Evolutionary conservation across 2,888 invertebrate species (phyloP).

Genomic region (Leptinotarsa rubiginosa): DNA sequence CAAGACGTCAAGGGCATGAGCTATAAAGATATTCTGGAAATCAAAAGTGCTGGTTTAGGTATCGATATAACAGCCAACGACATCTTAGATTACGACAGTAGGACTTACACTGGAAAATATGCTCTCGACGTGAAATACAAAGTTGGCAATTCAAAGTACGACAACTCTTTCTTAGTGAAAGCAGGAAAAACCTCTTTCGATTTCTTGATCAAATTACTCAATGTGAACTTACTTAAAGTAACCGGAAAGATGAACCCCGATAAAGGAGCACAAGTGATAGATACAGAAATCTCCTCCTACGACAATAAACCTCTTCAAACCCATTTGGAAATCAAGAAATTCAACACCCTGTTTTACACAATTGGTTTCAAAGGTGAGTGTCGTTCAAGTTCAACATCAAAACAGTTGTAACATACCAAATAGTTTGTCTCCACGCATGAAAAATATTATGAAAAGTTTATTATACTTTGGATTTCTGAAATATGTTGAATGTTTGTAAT

Average conservation of each 20-base stretch:
- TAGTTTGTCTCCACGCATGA: background rate
- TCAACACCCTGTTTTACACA: constrained; percentile 70
- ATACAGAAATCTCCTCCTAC: constrained; percentile 68
- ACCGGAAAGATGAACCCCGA: constrained; percentile 67
- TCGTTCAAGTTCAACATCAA: background rate
- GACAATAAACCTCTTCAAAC: constrained; percentile 68
- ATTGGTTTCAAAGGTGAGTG: constrained; percentile 69
- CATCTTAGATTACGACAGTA: constrained; percentile 43
- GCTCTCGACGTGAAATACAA: constrained; percentile 43
- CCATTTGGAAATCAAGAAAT: constrained; percentile 70
- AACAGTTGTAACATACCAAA: background rate
- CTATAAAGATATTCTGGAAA: constrained; percentile 61
- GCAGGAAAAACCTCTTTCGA: constrained; percentile 53
- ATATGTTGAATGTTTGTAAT: too few relatives aligned
- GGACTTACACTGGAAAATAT: constrained; percentile 44
- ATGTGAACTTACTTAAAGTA: constrained; percentile 70
- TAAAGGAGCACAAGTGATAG: constrained; percentile 69
- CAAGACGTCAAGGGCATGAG: constrained; percentile 45
- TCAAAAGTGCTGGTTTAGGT: constrained; percentile 66
- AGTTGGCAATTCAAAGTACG: constrained; percentile 54
- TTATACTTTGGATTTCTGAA: too few relatives aligned
- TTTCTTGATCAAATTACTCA: constrained; percentile 61
- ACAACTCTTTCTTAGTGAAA: constrained; percentile 49
- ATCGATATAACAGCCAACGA: constrained; percentile 55
- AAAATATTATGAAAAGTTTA: too few relatives aligned